Evolutionary conservation across 2,113 vertebrate species (phyloP).

Genomic region (Lycaon pictus): DNA sequence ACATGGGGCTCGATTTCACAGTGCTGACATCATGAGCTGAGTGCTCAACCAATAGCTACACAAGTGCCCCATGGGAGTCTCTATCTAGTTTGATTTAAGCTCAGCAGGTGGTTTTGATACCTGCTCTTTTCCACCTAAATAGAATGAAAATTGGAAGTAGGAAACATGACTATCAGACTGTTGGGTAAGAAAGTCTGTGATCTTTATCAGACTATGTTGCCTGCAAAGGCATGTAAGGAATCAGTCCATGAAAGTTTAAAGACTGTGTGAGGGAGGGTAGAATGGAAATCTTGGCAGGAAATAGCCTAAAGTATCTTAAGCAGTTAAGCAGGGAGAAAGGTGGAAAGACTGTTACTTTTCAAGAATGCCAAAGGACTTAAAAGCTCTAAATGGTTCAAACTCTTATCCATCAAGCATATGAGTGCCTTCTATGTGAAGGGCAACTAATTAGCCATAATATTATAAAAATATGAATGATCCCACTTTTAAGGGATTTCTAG

Average conservation of each 20-base stretch:
- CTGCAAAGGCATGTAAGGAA: background rate
- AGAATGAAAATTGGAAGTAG: conserved; percentile 33
- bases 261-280: background rate
- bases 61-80: background rate
- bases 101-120: background rate
- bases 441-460: background rate
- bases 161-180: background rate
- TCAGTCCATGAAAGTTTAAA: background rate
- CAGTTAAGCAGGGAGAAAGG: background rate
- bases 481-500: background rate
- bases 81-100: background rate
- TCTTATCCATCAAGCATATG: background rate
- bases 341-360: conserved; percentile 7
- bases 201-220: conserved; percentile 1
- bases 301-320: background rate
- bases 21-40: background rate
- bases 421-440: background rate
- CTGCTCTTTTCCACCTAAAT: background rate
- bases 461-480: conserved; percentile 8
- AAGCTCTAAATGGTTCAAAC: background rate
- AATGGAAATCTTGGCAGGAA: background rate
- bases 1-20: background rate
- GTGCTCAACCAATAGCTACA: background rate
- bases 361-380: background rate
- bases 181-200: background rate